Evolutionary conservation across 2,113 vertebrate genomes (phyloP), one percentile per base, ranked within the genome.

Genomic region (Sapayoa aenigma): DNA sequence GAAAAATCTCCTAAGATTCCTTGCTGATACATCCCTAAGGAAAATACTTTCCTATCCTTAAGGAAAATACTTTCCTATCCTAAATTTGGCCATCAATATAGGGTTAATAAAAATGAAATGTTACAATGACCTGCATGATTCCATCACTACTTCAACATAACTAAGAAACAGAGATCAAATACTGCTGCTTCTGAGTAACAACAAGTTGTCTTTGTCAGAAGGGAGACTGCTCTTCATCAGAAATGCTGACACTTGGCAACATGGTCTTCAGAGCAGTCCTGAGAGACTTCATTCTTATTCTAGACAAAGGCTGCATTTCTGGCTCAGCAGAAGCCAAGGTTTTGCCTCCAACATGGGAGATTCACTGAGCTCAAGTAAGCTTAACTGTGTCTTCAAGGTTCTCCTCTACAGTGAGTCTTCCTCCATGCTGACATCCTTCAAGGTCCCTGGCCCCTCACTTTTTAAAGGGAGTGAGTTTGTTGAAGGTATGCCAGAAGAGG

Each of bases 401-500:
- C 53, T 80, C 47, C 88, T 73, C 31, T 58, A 56, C 86, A 71
- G 30, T 28, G 46, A 21, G 33, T 41, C 31, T 86, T 78, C 42
- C 28, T 37, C 60, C 10, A 2, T 30, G 25, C 15, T 3, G 3
- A 28, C 6, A 7, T 28, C 74, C 52, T 72, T 41, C 23, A 41
- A 59, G 25, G 5, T 67, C 28, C 30, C 66, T 41, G 24, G 31
- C 25, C 30, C 27, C 41, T 98, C 97, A 99, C 87, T 99, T 99
- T 97, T 97, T 98, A 95, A 99, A 99, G 16, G 99, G 99, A 41
- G 98, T 96, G 23, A 98, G 98, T 81, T 99, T 99, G 76, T 98
- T 98, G 96, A 99, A 98, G 74, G 97, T 99, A 95, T 99, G 98
- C 98, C 99, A 98, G 97, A 99, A 98, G 49, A 99, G 98, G 3